Evolutionary conservation across 2,113 vertebrate genomes (phyloP).

Genomic region (Scalopus aquaticus): DNA sequence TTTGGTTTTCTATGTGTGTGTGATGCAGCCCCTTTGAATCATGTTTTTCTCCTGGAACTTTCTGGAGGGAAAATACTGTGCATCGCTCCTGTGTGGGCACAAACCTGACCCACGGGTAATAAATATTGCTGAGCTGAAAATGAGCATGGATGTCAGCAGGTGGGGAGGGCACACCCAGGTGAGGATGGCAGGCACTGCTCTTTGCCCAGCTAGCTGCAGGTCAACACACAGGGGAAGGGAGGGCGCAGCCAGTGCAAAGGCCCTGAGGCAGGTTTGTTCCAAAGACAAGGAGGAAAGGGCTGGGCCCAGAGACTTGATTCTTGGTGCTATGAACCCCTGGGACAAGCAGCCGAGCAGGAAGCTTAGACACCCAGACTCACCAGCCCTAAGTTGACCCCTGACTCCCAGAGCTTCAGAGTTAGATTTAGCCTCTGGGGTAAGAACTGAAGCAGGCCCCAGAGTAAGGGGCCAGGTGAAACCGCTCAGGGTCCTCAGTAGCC

Average conservation of each 20-base stretch:
- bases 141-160: no score
- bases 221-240: background rate
- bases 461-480: background rate
- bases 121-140: background rate
- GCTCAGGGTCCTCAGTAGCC: background rate
- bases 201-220: background rate
- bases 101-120: background rate
- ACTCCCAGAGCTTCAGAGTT: background rate
- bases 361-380: rapidly evolving
- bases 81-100: rapidly evolving
- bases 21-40: rapidly evolving
- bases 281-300: no score
- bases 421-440: no score
- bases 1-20: rapidly evolving
- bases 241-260: background rate
- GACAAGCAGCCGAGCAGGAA: rapidly evolving
- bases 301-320: background rate
- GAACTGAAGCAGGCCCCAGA: background rate
- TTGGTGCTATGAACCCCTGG: background rate
- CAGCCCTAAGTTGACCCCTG: background rate
- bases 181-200: no score
- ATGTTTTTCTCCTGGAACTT: background rate
- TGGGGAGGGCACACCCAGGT: rapidly evolving
- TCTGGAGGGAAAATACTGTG: background rate
- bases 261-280: background rate